Evolutionary conservation across 2,797 vertebrate genomes (phyloP).

Genomic region (Petrocephalus sullivani): DNA sequence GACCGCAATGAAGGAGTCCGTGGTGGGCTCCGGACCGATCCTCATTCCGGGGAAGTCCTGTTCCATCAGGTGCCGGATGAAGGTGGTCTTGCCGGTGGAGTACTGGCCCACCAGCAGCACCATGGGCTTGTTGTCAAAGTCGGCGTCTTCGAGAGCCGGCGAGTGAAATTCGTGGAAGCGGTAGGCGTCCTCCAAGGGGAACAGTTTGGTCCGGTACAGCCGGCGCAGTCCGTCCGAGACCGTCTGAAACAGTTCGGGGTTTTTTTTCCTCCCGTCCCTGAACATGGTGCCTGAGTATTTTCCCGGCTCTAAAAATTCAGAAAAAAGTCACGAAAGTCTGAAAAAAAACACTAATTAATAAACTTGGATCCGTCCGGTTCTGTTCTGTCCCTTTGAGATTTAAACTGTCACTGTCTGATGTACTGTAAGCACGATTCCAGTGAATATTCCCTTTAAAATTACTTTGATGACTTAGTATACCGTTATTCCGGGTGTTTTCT

Average conservation of each 20-base stretch:
- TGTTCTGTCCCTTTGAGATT: background rate
- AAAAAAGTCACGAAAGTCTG: background rate
- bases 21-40: conserved; percentile 72
- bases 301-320: background rate
- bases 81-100: conserved; percentile 74
- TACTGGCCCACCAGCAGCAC: conserved; percentile 74
- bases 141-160: conserved; percentile 69
- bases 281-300: conserved; percentile 56
- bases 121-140: conserved; percentile 76
- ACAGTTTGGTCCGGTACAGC: conserved; percentile 65
- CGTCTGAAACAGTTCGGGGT: conserved; percentile 68
- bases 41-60: conserved; percentile 77
- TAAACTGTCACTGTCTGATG: background rate
- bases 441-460: background rate
- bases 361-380: background rate
- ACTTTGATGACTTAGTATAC: background rate
- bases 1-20: conserved; percentile 73
- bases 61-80: conserved; percentile 68
- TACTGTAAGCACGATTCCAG: background rate
- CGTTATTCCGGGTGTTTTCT: background rate
- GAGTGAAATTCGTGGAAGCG: conserved; percentile 76
- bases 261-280: conserved; percentile 65
- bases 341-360: background rate
- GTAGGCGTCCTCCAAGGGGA: conserved; percentile 69
- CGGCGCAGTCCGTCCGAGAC: conserved; percentile 65